A percentile compares a stretch with the other conserved stretches of the same genome.
These are phyloP conservation scores for Cataglyphis cursor DNA, from an alignment of 2,888 invertebrate species.

Conservation along the genomic window DNA sequence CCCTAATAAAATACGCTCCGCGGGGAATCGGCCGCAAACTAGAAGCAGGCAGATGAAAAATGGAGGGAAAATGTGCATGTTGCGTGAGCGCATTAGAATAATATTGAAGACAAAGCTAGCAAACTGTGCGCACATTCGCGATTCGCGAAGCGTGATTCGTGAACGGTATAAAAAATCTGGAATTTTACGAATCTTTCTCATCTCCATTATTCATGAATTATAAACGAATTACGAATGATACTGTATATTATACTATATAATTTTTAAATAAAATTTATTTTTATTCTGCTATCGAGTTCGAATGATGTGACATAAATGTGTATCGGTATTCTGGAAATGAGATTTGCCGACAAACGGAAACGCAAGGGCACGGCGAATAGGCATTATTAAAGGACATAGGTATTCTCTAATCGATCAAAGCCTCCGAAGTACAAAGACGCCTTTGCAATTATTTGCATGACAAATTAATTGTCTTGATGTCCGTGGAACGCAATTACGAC, in stretches of 20 bases:
- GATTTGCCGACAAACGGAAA: not conserved
- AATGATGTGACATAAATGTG: not conserved
- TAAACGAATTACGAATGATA: not conserved
- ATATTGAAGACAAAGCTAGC: not conserved
- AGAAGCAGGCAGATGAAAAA: constrained; percentile 18
- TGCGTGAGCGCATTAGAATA: constrained; percentile 40
- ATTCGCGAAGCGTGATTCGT: too few relatives aligned
- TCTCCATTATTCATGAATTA: not conserved
- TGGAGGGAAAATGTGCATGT: not conserved
- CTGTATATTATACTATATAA: not conserved
- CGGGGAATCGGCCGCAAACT: constrained; percentile 9
- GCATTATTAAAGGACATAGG: not conserved
- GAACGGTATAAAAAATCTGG: too few relatives aligned
- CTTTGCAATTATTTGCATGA: constrained; percentile 55
- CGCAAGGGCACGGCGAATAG: not conserved
- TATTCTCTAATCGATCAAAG: constrained; percentile 7
- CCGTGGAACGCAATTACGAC: constrained; percentile 61
- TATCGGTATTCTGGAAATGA: constrained; percentile 16
- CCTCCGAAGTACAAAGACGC: constrained; percentile 13
- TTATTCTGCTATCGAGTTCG: not conserved
- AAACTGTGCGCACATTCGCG: too few relatives aligned
- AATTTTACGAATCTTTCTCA: too few relatives aligned
- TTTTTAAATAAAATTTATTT: constrained; percentile 14
- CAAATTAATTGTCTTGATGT: constrained; percentile 40
- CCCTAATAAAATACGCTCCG: constrained; percentile 46